These are phyloP conservation scores for Teleopsis dalmanni DNA, from an alignment of 1,140 invertebrate species.

Conservation along the genomic window DNA sequence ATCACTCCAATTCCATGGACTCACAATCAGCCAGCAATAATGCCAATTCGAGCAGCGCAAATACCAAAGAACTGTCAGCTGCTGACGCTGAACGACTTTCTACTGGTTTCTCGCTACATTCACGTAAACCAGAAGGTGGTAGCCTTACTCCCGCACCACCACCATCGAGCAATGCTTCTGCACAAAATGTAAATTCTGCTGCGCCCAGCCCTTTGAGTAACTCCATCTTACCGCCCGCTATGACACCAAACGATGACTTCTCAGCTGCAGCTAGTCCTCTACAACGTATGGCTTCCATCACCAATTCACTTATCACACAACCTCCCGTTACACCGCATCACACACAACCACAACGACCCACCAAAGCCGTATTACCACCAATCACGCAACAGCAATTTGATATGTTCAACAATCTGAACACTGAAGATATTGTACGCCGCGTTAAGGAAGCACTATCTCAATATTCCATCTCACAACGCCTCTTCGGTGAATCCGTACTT, in stretches of 20 bases:
- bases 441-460: slow-evolving; percentile 97
- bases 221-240: slow-evolving; percentile 70
- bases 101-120: slow-evolving; percentile 7
- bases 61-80: slow-evolving; percentile 7
- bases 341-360: slow-evolving; percentile 71
- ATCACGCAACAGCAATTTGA: slow-evolving; percentile 99
- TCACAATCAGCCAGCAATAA: slow-evolving; percentile 11
- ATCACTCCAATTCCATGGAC: slow-evolving; percentile 23
- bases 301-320: slow-evolving; percentile 91
- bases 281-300: slow-evolving; percentile 95
- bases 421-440: slow-evolving; percentile 95
- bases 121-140: slow-evolving; percentile 28
- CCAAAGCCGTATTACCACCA: slow-evolving; percentile 92
- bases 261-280: slow-evolving; percentile 80
- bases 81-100: slow-evolving; percentile 9
- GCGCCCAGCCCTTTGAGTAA: slow-evolving; percentile 73
- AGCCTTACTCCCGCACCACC: slow-evolving; percentile 63
- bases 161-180: slow-evolving; percentile 49
- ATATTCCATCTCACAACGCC: slow-evolving; percentile 95
- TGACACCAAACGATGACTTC: slow-evolving; percentile 70
- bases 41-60: slow-evolving; percentile 1
- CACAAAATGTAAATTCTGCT: slow-evolving; percentile 39
- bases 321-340: slow-evolving; percentile 75
- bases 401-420: slow-evolving; percentile 95
- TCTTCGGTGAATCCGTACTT: slow-evolving; percentile 96